Evolutionary conservation across 2,888 invertebrate species (phyloP), one percentile per base, ranked within the genome.

Genomic region (Clunio marinus): DNA sequence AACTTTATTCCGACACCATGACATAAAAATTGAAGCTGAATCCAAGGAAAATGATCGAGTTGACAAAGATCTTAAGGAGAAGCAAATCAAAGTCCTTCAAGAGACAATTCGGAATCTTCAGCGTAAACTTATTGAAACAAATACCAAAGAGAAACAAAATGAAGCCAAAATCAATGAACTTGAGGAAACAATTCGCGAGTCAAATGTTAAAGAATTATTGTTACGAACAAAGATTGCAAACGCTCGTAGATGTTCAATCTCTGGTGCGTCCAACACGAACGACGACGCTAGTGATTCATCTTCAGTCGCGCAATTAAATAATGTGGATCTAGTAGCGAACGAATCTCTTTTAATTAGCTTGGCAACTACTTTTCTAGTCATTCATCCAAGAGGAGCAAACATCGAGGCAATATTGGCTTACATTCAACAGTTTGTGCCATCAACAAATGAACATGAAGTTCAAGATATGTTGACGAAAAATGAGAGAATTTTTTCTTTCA

Each of bases 21-120:
- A 95, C 0, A 93, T 93, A 75, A 93, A 93, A 77, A 95, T 95
- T 78, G 96, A 96, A 82, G 89, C 94, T 62, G 93, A 92, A 73
- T 83, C 41, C 32, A 45, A 45, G 17, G 45, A 95, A 75, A 83
- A 87, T 57, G 86, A 88, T n/a, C n/a, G n/a, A 75, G 83, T 86
- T 68, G 90, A 91, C 73, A 81, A 90, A 72, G 90, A 92, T 70
- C 86, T 88, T 70, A 92, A 93, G 76, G 92, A 93, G 20, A 89
- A 91, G 73, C 93, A 94, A 77, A 86, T 93, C 72, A 87, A 88
- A 77, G 69, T 79, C 13, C 71, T 79, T n/a, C 79, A 79, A 68
- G 79, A 79, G 71, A 78, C 79, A 22, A 79, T 79, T 70, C 74
- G 79, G 24, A 79, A 79, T 72, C 75, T 79, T 74, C 79, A 79